Conservation (phyloP, 2,888 invertebrate species). For the Chymomyza fuscimana region DNA sequence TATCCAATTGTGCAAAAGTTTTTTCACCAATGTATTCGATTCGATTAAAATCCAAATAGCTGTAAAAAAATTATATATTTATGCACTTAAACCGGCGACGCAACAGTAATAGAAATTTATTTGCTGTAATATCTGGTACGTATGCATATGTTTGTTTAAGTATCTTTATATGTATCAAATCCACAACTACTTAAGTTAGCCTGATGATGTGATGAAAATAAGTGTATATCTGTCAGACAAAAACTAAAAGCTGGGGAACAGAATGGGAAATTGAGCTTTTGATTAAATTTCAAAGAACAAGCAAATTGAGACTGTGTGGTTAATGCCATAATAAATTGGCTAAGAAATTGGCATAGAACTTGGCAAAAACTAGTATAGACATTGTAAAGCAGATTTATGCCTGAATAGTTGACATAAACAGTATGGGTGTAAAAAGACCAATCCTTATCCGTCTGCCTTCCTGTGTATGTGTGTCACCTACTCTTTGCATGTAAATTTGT, state of each 20-base stretch:
- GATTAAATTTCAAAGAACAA: background rate
- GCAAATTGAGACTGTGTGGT: background rate
- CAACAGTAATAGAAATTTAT: background rate
- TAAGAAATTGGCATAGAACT: too few species aligned
- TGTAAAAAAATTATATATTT: constrained; percentile 63
- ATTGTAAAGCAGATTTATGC: constrained; percentile 30
- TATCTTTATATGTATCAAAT: too few species aligned
- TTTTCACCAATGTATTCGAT: constrained; percentile 80
- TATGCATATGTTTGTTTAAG: background rate
- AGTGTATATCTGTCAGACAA: background rate
- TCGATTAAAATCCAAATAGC: constrained; percentile 80
- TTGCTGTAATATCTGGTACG: background rate
- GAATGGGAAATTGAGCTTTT: background rate
- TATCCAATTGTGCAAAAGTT: constrained; percentile 80
- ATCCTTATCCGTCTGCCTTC: background rate
- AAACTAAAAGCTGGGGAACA: background rate
- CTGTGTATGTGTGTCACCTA: background rate
- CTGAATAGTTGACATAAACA: constrained; percentile 17
- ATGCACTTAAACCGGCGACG: constrained; percentile 2
- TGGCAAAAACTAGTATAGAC: background rate
- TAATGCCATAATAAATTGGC: constrained; percentile 1
- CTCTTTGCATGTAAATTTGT: background rate
- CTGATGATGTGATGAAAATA: background rate
- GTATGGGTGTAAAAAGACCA: too few species aligned
- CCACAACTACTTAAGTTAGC: too few species aligned